Base-by-base conservation (phyloP, 2,113 vertebrate genomes). In the Pandion haliaetus region DNA sequence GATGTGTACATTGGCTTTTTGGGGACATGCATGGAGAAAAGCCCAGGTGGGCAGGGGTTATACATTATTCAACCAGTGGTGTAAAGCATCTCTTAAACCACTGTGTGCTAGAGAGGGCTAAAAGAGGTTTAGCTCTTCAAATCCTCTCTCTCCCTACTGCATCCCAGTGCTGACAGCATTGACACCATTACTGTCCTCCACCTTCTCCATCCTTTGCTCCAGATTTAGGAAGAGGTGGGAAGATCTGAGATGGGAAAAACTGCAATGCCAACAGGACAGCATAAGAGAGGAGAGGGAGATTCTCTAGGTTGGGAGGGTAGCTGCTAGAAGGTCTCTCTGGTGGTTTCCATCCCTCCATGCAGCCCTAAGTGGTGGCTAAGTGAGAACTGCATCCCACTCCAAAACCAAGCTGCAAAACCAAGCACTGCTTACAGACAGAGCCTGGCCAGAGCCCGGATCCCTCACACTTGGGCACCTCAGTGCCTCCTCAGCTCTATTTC, bases 401-500 rank as follows among this genome's bases (percentile, higher is more conserved):
- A 77, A 82, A 97, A 65, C 17, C 24, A 50, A 20, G 10, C 7
- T 90, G 17, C 44, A 72, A 19, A 90, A 20, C 44, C 19, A 57
- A 86, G 14, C 58, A 31, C 4, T 5, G 4, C 12, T 44, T 66
- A 45, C 14, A 24, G 25, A 4, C 44, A 88, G 40, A 86, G 15
- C 8, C 32, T 0, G 0, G 14, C 5, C 25, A 50, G 40, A 76
- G 7, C 13, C 34, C 38, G 73, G 36, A 10, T 92, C 19, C 55
- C 20, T 63, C 3, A 3, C 17, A 57, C 14, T 18, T 42, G 50
- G 24, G 31, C 20, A 66, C 24, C 3, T 87, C 32, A 49, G 34
- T 54, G 4, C 8, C 16, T 78, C 15, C 26, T 88, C 34, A 54
- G 18, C 8, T 92, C 26, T 65, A 0, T 77, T 79, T 80, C 34